Percentiles rank a stretch among this genome's conserved stretches.
These are phyloP conservation scores for Oasisia sp. DNA, from an alignment of 2,888 invertebrate genomes.

Conservation along the genomic window DNA sequence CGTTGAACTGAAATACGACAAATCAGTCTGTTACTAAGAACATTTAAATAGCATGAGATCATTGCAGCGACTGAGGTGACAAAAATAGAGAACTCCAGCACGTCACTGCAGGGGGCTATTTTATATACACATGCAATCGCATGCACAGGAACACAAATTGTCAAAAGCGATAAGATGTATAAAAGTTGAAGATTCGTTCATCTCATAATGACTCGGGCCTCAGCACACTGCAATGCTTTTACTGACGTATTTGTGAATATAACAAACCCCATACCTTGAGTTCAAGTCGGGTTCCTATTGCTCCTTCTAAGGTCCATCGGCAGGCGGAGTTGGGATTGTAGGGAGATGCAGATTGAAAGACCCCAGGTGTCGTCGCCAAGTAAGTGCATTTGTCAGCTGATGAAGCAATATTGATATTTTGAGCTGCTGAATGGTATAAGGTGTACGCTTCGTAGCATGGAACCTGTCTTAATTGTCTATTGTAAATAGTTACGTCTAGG, in stretches of 20 bases:
- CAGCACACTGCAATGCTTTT: not conserved
- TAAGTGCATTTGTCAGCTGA: not conserved
- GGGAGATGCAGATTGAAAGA: not conserved
- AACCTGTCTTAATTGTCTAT: no score
- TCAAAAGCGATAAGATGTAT: not conserved
- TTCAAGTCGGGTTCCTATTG: constrained; percentile 34
- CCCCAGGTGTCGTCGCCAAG: not conserved
- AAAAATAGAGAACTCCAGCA: not conserved
- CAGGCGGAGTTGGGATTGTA: constrained; percentile 32
- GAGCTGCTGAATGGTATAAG: not conserved
- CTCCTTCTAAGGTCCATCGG: constrained; percentile 38
- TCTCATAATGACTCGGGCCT: not conserved
- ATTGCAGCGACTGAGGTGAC: no score
- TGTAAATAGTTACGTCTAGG: no score
- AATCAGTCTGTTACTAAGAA: not conserved
- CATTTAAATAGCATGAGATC: not conserved
- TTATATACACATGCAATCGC: not conserved
- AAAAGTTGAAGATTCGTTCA: not conserved
- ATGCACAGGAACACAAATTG: not conserved
- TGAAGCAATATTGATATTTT: not conserved
- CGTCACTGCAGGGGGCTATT: not conserved
- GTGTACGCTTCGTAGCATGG: no score
- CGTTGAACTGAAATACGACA: constrained; percentile 79
- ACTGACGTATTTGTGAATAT: not conserved
- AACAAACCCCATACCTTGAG: constrained; percentile 33